Evolutionary conservation across 2,113 vertebrate species (phyloP), one percentile per base, ranked within the genome.

Genomic region (Semicossyphus pulcher): DNA sequence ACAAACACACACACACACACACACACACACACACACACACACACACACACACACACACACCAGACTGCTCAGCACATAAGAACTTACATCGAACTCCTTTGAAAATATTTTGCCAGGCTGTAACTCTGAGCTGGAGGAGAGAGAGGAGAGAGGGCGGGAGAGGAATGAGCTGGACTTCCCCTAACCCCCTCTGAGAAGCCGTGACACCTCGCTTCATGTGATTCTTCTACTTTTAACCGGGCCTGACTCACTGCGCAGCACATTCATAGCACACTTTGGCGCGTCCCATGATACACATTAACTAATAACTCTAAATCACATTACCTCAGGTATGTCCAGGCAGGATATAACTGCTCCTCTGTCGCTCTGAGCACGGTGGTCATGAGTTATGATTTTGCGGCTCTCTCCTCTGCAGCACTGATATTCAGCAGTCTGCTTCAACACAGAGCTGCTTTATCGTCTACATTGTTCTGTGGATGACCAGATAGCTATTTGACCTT

Each of bases 251-350:
- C 65, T 59, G 68, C 71, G 7, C 23, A 14, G 42, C 60, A 72
- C 78, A 80, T 58, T 73, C 78, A 71, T 61, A 44, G 49, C 68
- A 66, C 44, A 72, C 61, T 81, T 61, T 73, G 70, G 25, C 32
- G 2, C 0, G 25, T 90, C 88, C 80, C 85, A 75, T 90, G 89
- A 86, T 37, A 11, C 61, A 64, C 64, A 77, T 92, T 90, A 89
- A 54, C 84, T 81, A 88, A 85, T 89, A 76, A 68, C 58, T 51
- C 41, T 81, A 84, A 91, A 91, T 91, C 75, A 82, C 72, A 92
- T 92, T 89, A 82, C 59, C 64, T 47, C 34, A 80, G 76, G 84
- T 89, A 88, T 89, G 84, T 85, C 63, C 76, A 44, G 39, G 44
- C 62, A 16, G 34, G 54, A 53, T 49, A 78, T 88, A 87, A 88